These are phyloP conservation scores for Eumerus sabulonum DNA, from an alignment of 2,888 invertebrate species.

Conservation along the genomic window DNA sequence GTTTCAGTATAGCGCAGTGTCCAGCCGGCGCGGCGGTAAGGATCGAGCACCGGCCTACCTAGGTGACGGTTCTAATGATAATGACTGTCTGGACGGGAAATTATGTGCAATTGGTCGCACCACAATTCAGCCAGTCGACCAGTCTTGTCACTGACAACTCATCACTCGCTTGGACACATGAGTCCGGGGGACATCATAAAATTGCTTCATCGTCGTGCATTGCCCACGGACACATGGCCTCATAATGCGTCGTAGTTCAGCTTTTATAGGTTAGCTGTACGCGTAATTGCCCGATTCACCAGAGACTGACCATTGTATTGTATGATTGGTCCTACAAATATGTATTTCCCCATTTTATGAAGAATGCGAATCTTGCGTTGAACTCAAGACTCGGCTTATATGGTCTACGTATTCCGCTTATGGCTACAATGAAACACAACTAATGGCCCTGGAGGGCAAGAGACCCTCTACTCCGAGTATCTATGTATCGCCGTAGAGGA, in stretches of 20 bases:
- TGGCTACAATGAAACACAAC: constrained; percentile 59
- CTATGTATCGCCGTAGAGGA: neutral
- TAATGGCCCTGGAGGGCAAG: constrained; percentile 35
- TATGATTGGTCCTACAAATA: constrained; percentile 57
- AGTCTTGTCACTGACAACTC: constrained; percentile 54
- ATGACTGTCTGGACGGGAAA: constrained; percentile 52
- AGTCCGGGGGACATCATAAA: constrained; percentile 51
- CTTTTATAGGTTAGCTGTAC: constrained; percentile 34
- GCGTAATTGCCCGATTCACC: constrained; percentile 56
- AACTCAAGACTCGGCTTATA: constrained; percentile 33
- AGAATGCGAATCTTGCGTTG: constrained; percentile 61
- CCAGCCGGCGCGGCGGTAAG: constrained; percentile 40
- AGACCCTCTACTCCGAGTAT: constrained; percentile 27
- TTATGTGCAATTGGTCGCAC: constrained; percentile 44
- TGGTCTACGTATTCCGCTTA: constrained; percentile 53
- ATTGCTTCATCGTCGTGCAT: constrained; percentile 47
- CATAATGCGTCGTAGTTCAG: constrained; percentile 24
- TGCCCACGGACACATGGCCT: constrained; percentile 8
- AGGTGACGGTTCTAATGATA: constrained; percentile 64
- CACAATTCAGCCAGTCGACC: constrained; percentile 24
- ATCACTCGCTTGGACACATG: constrained; percentile 44
- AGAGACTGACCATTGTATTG: constrained; percentile 56
- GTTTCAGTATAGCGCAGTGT: constrained; percentile 38
- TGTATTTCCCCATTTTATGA: constrained; percentile 59
- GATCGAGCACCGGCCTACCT: constrained; percentile 33